Evolutionary conservation across 1,140 invertebrate species (phyloP).

Genomic region (Lucilia sericata): DNA sequence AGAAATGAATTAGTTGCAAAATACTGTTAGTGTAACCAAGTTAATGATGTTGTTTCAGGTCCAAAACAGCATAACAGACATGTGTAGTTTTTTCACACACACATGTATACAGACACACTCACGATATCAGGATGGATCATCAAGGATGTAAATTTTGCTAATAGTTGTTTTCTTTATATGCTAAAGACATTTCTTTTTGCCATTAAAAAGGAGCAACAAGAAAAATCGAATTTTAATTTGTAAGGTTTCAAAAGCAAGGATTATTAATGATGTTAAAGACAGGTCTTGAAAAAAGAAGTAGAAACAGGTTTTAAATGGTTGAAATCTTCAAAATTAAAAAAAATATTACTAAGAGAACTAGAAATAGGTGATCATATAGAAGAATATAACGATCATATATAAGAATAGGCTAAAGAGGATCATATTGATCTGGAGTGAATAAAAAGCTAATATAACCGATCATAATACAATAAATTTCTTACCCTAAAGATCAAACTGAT

Average conservation of each 20-base stretch:
- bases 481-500: too few species aligned
- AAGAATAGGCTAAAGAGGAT: too few species aligned
- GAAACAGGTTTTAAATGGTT: background rate
- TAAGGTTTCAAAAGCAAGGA: background rate
- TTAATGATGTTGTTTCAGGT: constrained; percentile 20
- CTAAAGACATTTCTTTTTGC: background rate
- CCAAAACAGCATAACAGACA: background rate
- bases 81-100: background rate
- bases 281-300: background rate
- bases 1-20: background rate
- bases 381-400: too few species aligned
- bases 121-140: background rate
- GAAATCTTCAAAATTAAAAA: background rate
- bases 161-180: constrained; percentile 28
- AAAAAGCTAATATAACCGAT: too few species aligned
- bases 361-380: too few species aligned
- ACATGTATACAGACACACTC: background rate
- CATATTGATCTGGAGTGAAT: too few species aligned
- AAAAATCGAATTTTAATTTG: constrained; percentile 42
- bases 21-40: constrained; percentile 2
- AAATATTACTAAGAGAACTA: background rate
- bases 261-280: constrained; percentile 32
- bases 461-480: too few species aligned
- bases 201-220: background rate
- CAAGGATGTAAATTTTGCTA: background rate